Evolutionary conservation across 1,140 invertebrate genomes (phyloP).

Genomic region (Cyphomyrmex costatus): DNA sequence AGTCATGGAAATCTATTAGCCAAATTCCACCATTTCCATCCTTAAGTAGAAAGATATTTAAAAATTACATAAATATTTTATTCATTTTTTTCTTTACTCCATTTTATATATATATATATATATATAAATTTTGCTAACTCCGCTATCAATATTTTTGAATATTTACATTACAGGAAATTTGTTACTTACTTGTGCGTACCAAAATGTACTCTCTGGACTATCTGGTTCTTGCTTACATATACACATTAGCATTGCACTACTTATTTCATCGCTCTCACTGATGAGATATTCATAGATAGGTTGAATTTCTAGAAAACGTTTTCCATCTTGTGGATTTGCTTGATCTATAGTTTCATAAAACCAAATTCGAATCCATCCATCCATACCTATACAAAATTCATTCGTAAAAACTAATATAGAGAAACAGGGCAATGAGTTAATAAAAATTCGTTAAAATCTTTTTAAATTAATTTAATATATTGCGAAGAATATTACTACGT

Average conservation of each 20-base stretch:
- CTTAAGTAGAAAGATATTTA: conserved; percentile 81
- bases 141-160: background rate
- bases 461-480: too few species aligned
- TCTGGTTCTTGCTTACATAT: conserved; percentile 87
- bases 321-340: conserved; percentile 92
- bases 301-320: conserved; percentile 93
- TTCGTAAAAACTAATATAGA: conserved; percentile 2
- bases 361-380: conserved; percentile 95
- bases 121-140: conserved; percentile 17
- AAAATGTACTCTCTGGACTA: conserved; percentile 86
- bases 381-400: conserved; percentile 87
- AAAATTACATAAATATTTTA: conserved; percentile 10
- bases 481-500: too few species aligned
- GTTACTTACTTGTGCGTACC: conserved; percentile 91
- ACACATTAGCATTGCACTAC: conserved; percentile 85
- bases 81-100: conserved; percentile 3
- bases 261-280: conserved; percentile 80
- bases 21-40: conserved; percentile 95
- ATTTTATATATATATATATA: too few species aligned
- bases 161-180: background rate
- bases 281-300: conserved; percentile 93
- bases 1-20: conserved; percentile 92
- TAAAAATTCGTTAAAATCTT: too few species aligned
- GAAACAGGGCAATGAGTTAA: too few species aligned
- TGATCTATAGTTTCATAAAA: conserved; percentile 95